Evolutionary conservation across 2,888 invertebrate genomes (phyloP).

Genomic region (Automeris io): DNA sequence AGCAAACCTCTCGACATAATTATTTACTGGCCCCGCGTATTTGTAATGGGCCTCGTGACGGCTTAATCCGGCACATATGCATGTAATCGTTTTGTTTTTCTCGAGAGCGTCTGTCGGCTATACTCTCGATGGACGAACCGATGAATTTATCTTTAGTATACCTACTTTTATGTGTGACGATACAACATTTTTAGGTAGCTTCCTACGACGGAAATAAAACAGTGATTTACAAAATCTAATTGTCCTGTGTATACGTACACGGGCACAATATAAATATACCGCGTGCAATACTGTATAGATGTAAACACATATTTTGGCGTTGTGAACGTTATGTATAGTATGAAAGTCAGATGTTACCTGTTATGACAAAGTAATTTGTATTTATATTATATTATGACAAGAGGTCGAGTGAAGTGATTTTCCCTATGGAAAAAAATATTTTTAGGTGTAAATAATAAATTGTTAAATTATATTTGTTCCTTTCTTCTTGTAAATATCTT

Average conservation of each 20-base stretch:
- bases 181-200: conserved; percentile 57
- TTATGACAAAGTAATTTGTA: conserved; percentile 75
- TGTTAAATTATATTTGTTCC: conserved; percentile 70
- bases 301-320: conserved; percentile 70
- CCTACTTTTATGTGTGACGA: conserved; percentile 46
- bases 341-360: conserved; percentile 77
- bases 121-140: conserved; percentile 37
- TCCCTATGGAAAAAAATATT: conserved; percentile 46
- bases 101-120: conserved; percentile 41
- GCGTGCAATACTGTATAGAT: conserved; percentile 76
- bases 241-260: conserved; percentile 50
- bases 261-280: conserved; percentile 65
- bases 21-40: too few species aligned
- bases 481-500: conserved; percentile 73
- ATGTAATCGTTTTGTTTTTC: conserved; percentile 40
- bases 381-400: conserved; percentile 52
- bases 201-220: conserved; percentile 55
- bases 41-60: too few species aligned
- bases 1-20: too few species aligned
- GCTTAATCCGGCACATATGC: too few species aligned
- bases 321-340: conserved; percentile 75
- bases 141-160: conserved; percentile 29
- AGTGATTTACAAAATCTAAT: conserved; percentile 39
- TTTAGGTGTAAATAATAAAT: conserved; percentile 66
- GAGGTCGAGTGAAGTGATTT: conserved; percentile 43